Evolutionary conservation across 2,888 invertebrate species (phyloP).

Genomic region (Aradus depressus): DNA sequence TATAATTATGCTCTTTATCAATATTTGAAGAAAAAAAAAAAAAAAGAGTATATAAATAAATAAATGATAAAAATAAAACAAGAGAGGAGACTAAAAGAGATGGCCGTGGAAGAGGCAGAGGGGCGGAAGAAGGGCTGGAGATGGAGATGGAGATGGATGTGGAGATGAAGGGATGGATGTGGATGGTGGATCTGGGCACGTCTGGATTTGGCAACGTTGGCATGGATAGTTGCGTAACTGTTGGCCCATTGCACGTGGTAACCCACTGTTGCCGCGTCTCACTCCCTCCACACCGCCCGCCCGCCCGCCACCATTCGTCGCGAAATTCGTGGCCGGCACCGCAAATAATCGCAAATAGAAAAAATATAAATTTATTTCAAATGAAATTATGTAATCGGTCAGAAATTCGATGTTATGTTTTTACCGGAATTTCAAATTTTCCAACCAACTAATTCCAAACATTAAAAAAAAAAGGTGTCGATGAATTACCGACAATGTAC

Average conservation of each 20-base stretch:
- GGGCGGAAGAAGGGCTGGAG: not conserved
- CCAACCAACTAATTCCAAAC: too few relatives aligned
- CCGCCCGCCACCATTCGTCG: conserved; percentile 3
- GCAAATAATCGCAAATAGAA: too few relatives aligned
- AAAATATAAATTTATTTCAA: too few relatives aligned
- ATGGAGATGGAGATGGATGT: not conserved
- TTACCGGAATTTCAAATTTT: too few relatives aligned
- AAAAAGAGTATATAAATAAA: too few relatives aligned
- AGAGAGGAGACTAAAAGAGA: too few relatives aligned
- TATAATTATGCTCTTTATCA: too few relatives aligned
- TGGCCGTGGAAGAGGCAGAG: not conserved
- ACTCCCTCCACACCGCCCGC: not conserved
- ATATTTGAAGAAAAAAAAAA: too few relatives aligned
- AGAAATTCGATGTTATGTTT: too few relatives aligned
- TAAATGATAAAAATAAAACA: conserved; percentile 1
- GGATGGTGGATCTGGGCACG: conserved; percentile 7
- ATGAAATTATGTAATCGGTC: too few relatives aligned
- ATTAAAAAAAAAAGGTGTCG: too few relatives aligned
- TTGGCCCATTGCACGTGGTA: conserved; percentile 17
- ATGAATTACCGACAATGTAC: too few relatives aligned
- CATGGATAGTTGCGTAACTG: conserved; percentile 15
- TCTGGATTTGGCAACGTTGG: conserved; percentile 15
- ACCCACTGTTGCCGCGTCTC: conserved; percentile 12
- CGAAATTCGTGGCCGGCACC: conserved; percentile 3
- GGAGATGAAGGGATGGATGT: conserved; percentile 3